phyloP scores from a whole-genome alignment of 2,797 vertebrate species.

The Eurystomus glaucurus region DNA sequence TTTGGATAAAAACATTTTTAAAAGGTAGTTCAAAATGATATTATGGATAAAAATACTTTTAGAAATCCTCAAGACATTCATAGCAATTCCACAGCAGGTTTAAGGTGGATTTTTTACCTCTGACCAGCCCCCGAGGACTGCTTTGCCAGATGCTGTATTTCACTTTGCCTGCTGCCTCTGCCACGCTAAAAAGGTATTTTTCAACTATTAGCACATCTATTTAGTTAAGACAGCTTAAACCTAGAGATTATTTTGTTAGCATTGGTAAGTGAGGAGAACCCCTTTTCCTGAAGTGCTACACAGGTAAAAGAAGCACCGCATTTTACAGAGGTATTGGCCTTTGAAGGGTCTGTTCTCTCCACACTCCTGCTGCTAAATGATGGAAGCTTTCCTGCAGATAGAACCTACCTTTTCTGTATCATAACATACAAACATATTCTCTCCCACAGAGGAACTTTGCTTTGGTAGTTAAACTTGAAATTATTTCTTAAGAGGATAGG shows the following conservation, averaged over 20 bases:
- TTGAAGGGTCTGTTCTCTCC: background rate
- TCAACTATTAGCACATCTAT: background rate
- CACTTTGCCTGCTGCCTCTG: background rate
- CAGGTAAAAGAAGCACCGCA: background rate
- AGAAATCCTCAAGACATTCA: background rate
- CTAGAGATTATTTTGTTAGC: background rate
- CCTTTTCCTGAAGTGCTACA: background rate
- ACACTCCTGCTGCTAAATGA: background rate
- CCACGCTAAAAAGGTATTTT: background rate
- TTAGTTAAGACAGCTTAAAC: background rate
- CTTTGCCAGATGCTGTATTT: background rate
- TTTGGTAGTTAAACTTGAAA: background rate
- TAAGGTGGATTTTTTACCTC: background rate
- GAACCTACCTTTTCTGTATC: background rate
- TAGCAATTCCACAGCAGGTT: background rate
- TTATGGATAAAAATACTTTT: background rate
- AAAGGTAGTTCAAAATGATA: background rate
- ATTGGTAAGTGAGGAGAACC: background rate
- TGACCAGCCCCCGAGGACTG: background rate
- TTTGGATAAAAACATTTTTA: background rate
- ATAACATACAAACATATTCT: fast-evolving
- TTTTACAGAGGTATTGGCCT: background rate
- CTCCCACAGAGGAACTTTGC: background rate
- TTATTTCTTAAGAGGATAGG: background rate
- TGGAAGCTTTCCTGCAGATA: background rate